phyloP scores from a whole-genome alignment of 2,113 vertebrate genomes.

The Ariopsis seemanni region DNA sequence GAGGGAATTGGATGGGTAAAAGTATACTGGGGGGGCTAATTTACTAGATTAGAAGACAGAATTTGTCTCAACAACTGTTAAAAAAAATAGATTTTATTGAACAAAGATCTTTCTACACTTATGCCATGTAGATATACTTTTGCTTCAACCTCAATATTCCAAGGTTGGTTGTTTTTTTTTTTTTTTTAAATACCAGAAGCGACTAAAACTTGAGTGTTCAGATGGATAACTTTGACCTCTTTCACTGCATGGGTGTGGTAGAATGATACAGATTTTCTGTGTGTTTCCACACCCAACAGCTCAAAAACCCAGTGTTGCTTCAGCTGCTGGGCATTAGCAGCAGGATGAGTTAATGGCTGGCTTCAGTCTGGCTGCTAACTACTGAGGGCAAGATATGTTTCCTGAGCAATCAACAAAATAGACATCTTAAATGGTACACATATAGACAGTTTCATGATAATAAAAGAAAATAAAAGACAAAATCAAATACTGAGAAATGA shows the following conservation, averaged over 20 bases:
- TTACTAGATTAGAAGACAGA: neutral
- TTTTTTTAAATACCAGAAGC: neutral
- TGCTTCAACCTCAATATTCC: neutral
- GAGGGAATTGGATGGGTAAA: slow-evolving; percentile 4
- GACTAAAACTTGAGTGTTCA: neutral
- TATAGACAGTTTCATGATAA: neutral
- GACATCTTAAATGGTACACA: neutral
- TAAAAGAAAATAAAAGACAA: neutral
- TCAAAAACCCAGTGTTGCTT: slow-evolving; percentile 33
- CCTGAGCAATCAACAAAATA: slow-evolving; percentile 4
- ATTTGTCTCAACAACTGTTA: slow-evolving; percentile 25
- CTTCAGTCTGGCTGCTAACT: slow-evolving; percentile 10
- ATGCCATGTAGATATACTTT: neutral
- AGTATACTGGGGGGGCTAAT: neutral
- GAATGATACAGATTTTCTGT: slow-evolving; percentile 14
- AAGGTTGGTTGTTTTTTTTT: neutral
- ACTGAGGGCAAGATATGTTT: neutral
- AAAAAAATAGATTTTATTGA: neutral
- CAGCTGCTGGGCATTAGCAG: slow-evolving; percentile 41
- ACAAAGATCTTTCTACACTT: slow-evolving; percentile 2
- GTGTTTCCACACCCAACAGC: slow-evolving; percentile 18
- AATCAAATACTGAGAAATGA: neutral
- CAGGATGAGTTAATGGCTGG: slow-evolving; percentile 37
- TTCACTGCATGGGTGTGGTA: slow-evolving; percentile 26
- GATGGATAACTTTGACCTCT: neutral